A percentile compares a stretch with the other conserved stretches of the same genome.
phyloP scores from a whole-genome alignment of 2,113 vertebrate genomes.

The Rhinolophus ferrumequinum region DNA sequence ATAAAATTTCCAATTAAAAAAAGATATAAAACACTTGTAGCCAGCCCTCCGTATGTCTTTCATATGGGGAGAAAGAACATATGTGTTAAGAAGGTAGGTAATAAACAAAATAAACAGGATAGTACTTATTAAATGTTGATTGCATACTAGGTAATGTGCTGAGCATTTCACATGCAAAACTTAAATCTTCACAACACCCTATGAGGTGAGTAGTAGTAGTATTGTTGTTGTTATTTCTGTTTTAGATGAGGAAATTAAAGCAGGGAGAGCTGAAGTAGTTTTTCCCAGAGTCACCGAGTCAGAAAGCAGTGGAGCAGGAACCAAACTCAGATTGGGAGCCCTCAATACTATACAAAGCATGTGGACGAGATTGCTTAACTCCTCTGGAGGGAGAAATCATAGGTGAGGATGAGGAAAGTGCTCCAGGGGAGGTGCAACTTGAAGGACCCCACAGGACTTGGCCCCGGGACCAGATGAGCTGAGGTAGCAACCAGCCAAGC shows the following conservation, averaged over 20 bases:
- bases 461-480: not conserved
- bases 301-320: not conserved
- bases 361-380: not conserved
- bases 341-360: not conserved
- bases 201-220: not conserved
- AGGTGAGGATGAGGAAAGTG: not conserved
- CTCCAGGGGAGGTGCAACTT: too few species aligned
- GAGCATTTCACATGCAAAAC: not conserved
- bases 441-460: not conserved
- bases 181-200: not conserved
- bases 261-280: not conserved
- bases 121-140: not conserved
- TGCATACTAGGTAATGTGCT: not conserved
- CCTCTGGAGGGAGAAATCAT: not conserved
- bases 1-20: not conserved
- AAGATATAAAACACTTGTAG: not conserved
- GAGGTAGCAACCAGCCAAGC: fast-evolving
- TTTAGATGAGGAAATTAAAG: not conserved
- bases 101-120: not conserved
- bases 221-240: not conserved
- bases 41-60: not conserved
- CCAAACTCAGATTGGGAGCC: not conserved
- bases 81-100: not conserved
- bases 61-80: not conserved
- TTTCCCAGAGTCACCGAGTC: not conserved